Evolutionary conservation across 1,140 invertebrate genomes (phyloP), one percentile per base, ranked within the genome.

Genomic region (Orius laevigatus): DNA sequence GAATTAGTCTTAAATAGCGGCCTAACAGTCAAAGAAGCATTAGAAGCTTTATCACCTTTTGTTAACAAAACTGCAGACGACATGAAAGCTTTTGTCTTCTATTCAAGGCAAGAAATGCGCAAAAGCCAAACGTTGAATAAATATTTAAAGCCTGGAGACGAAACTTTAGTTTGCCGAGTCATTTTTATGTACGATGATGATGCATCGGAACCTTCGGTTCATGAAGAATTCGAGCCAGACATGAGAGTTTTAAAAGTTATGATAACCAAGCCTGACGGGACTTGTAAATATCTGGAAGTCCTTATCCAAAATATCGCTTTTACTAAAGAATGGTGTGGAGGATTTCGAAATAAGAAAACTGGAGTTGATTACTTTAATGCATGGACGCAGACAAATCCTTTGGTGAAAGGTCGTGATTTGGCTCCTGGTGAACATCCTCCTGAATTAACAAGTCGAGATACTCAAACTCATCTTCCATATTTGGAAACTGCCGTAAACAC

Each of bases 401-500:
- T 31, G 19, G 18, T 45, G 8, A 18, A 4, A 14, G 32, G 32
- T 4, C 19, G 12, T n/a, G 9, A 9, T 12, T 14, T 11, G 11
- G 2, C 9, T 10, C 25, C 25, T 11, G 19, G 43, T 31, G 19
- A 31, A 18, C 12, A 6, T 19, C 12, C 40, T 11, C 12, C 5
- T 3, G 40, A 42, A 42, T 4, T 42, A 16, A 4, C 25, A 25
- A 25, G 3, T 25, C 25, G 25, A 25, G 25, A 25, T 25, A 25
- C 25, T 25, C 43, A 45, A 45, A 32, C 43, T 32, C 32, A 11
- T n/a, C 15, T 45, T 10, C 43, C 43, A 2, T 32, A 31, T n/a
- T 31, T 45, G 6, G 43, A 45, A n/a, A 32, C n/a, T 31, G 25
- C 10, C 2, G n/a, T 45, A 11, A 33, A 45, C n/a, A 45, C 43